Evolutionary conservation across 1,140 invertebrate genomes (phyloP), one percentile per base, ranked within the genome.

Genomic region (Papilio polyxenes): DNA sequence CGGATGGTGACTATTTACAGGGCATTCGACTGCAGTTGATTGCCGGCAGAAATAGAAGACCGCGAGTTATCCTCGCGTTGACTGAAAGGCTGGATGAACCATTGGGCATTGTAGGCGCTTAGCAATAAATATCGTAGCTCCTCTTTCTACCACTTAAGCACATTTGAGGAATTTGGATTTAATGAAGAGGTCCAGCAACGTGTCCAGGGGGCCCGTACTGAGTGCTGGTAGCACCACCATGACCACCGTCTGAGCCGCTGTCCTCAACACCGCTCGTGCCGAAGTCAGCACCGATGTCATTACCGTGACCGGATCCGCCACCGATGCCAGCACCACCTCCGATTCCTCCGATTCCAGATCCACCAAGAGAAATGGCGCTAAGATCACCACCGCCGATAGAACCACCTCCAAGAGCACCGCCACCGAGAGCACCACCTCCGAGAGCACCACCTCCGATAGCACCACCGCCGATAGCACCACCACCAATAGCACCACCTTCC

Each of bases 401-500:
- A 44, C 92, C 94, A 82, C 92, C 92, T 31, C 86, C 82, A 31
- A 88, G 77, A 40, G 81, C 44, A 81, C 84, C 85, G 77, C 87
- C 90, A 20, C 85, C 85, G 56, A 89, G 80, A 72, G 80, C 78
- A 85, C 87, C 88, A 82, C 88, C 89, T 44, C 86, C 87, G 20
- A 87, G 77, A 81, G 80, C 75, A 78, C 85, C 88, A 75, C 85
- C 85, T 31, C 87, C 87, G 40, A 89, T 81, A 80, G 82, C 83
- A 82, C 88, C 89, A 81, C 87, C 88, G 10, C 89, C 87, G 72
- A 86, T 83, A 86, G 81, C 83, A 79, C 87, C 92, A 62, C 92
- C 92, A n/a, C 88, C 90, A 82, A 87, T 89, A 83, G 90, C 92
- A 56, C 92, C 93, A 83, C 92, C 92, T 83, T 96, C 95, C 92